A percentile compares a stretch with the other conserved stretches of the same genome.
Evolutionary conservation across 2,888 invertebrate species (phyloP).

Genomic region (Agriopis marginaria): DNA sequence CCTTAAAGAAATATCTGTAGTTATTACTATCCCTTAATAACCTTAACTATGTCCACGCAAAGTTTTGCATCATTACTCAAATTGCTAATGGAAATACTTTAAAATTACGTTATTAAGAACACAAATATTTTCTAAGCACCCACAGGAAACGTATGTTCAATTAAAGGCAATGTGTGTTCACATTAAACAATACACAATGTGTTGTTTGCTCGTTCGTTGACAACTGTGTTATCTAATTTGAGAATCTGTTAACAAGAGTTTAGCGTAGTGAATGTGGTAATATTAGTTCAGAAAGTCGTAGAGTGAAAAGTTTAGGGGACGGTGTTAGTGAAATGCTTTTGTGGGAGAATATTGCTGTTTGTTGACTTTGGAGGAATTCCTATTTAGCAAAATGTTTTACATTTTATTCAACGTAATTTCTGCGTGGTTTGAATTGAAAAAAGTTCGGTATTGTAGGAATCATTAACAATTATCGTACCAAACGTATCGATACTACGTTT

Average conservation of each 20-base stretch:
- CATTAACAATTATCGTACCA: too few relatives aligned
- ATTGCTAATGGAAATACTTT: not conserved
- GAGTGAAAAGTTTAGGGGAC: constrained; percentile 32
- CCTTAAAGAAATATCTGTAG: too few relatives aligned
- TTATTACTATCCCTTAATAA: too few relatives aligned
- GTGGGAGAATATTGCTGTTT: constrained; percentile 12
- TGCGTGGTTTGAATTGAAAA: not conserved
- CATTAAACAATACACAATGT: constrained; percentile 35
- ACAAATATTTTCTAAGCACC: constrained; percentile 14
- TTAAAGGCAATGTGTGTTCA: constrained; percentile 32
- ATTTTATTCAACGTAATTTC: not conserved
- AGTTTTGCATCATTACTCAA: too few relatives aligned
- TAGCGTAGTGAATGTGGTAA: constrained; percentile 26
- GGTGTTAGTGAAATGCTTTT: constrained; percentile 20
- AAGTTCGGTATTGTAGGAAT: not conserved
- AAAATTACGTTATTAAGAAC: constrained; percentile 18
- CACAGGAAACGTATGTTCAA: constrained; percentile 30
- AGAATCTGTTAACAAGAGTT: constrained; percentile 38
- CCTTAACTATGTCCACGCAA: too few relatives aligned
- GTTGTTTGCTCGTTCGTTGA: constrained; percentile 35
- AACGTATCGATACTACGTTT: too few relatives aligned
- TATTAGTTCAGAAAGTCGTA: constrained; percentile 34
- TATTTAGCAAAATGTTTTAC: constrained; percentile 1
- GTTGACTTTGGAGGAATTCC: constrained; percentile 11
- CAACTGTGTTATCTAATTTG: constrained; percentile 45